Evolutionary conservation across 1,140 invertebrate species (phyloP), one percentile per base, ranked within the genome.

Genomic region (Hypsibius dujardini): DNA sequence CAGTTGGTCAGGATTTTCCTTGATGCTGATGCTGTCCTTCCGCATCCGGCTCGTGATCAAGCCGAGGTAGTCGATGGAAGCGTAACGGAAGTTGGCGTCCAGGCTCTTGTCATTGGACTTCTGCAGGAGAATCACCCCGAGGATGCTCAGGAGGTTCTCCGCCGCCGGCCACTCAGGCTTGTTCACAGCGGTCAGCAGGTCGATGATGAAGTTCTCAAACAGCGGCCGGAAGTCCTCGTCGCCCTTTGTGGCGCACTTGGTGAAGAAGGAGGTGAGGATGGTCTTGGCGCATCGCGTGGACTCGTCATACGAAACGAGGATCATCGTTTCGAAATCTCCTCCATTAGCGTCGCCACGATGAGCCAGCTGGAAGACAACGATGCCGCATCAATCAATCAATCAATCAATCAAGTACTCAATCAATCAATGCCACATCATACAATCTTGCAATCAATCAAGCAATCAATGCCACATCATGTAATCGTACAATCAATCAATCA

Each of bases 131-230:
- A 99, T 85, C 70, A 87, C 92, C 59, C 95, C 95, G 12, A 99
- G 82, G 47, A 98, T 81, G 79, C 90, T 95, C 1, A 98, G 83
- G 47, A 99, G 81, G 46, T 98, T 79, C 79, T 99, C 95, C 2
- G 96, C 90, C 1, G 95, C 94, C 42, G 95, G 95, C 95, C 95
- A 99, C 79, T 98, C 94, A 0, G 96, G 96, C 81, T 96, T 97
- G 79, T 98, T 98, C 0, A 98, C 91, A 0, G 95, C 96, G 2
- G 90, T 87, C 46, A 99, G 81, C 46, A 99, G 81, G 84, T 99
- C 96, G 78, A 98, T 92, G 46, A 99, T 90, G 79, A 99, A 98
- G 80, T 97, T 95, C 81, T 98, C 95, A 81, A 99, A 99, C 45
- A 98, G 81, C 3, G 93, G 90, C 75, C 95, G 83, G 77, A 97